Base-by-base conservation (phyloP, 2,113 vertebrate species). In the Callipepla californica region DNA sequence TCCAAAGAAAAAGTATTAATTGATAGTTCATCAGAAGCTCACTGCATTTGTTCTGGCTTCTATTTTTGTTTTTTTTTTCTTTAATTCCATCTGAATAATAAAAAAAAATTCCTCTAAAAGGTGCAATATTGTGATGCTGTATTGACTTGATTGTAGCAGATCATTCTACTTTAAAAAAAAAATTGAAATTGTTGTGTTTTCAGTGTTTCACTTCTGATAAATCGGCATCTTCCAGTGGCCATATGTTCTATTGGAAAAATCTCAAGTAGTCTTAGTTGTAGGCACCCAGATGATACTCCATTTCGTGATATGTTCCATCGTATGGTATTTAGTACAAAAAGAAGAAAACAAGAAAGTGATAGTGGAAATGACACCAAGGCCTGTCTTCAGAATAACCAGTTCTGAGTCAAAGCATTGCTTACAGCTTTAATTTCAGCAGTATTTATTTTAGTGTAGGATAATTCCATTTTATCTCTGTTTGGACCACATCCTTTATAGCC, bases 181-280 rank as follows among this genome's bases (percentile, higher is more conserved):
- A 87, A 80, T 83, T 83, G 82, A 80, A 94, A 90, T 68, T 22
- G 80, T 92, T 86, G 38, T 94, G 74, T 91, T 93, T 95, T 95
- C 90, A 85, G 63, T 44, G 51, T 88, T 83, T 94, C 85, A 48
- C 81, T 91, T 95, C 81, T 91, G 93, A 94, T 87, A 94, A 96
- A 94, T 92, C 73, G 9, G 47, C 94, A 90, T 95, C 89, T 94
- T 95, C 94, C 91, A 77, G 17, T 80, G 72, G 87, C 89, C 95
- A 93, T 96, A 94, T 96, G 96, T 94, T 95, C 85, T 88, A 65
- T 87, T 95, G 94, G 95, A 96, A 94, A 72, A 92, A 32, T 90
- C 86, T 96, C 96, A 96, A 95, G 92, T 53, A 61, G 1, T 93
- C 83, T 70, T 96, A 48, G 83, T 94, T 85, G 80, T 90, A 32